Percentiles rank a stretch among this genome's conserved stretches.
phyloP scores from a whole-genome alignment of 1,140 invertebrate species.

The Heliconius melpomene region DNA sequence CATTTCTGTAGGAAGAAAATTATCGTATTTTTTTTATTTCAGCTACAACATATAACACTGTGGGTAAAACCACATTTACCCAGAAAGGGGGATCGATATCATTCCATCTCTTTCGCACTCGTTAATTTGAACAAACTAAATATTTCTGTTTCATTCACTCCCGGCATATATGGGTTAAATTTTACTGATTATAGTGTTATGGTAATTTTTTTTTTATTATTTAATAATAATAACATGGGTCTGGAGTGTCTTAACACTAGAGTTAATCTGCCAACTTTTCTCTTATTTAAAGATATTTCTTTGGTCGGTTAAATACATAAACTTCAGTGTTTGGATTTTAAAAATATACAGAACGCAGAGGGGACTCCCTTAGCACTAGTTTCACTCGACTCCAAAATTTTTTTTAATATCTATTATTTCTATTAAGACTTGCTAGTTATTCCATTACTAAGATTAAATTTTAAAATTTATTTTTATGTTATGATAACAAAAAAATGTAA shows the following conservation, averaged over 20 bases:
- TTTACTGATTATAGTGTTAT: slow-evolving; percentile 64
- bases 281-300: too few relatives aligned
- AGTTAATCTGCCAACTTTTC: background rate
- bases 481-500: too few relatives aligned
- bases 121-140: slow-evolving; percentile 49
- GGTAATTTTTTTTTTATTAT: slow-evolving; percentile 45
- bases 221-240: background rate
- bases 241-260: background rate
- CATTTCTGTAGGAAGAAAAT: background rate
- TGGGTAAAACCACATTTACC: slow-evolving; percentile 68
- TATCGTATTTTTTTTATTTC: slow-evolving; percentile 30
- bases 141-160: slow-evolving; percentile 46
- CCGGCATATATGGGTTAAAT: slow-evolving; percentile 54
- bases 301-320: too few relatives aligned
- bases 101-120: slow-evolving; percentile 63
- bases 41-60: slow-evolving; percentile 51
- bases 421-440: background rate
- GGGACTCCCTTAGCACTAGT: too few relatives aligned
- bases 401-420: too few relatives aligned
- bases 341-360: too few relatives aligned
- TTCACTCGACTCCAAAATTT: too few relatives aligned
- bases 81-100: slow-evolving; percentile 61
- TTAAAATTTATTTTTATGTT: too few relatives aligned
- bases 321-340: too few relatives aligned
- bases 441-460: background rate